Evolutionary conservation across 2,797 vertebrate species (phyloP), one percentile per base, ranked within the genome.

Genomic region (Poeciliopsis paucimaculata): DNA sequence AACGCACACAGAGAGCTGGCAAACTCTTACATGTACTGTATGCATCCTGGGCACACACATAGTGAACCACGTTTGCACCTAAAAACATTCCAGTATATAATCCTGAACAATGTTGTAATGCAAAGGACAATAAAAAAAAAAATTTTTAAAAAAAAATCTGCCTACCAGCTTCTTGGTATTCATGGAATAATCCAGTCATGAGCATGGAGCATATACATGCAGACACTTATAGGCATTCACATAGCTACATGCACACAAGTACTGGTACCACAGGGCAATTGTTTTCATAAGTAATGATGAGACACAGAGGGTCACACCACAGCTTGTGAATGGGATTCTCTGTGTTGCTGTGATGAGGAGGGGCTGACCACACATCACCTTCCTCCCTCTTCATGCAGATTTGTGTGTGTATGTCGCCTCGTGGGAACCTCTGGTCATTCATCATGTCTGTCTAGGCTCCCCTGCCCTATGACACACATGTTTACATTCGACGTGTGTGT

Each of bases 361-460:
- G 91, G 88, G 88, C 73, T 88, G 92, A 92, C 92, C 89, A 92
- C 93, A 94, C 94, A 93, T 91, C 89, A 91, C 90, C 91, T 89
- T 90, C 87, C 88, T 91, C 90, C 91, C 83, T 79, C 82, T 75
- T 77, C 39, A 31, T 75, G 81, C 81, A 75, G n/a, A 86, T 88
- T 91, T 93, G 91, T 91, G 72, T 93, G 89, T 41, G 82, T 79
- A 92, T 80, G 92, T 87, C 45, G 84, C 93, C 93, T 94, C 91
- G 87, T 93, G 93, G 93, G 94, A 94, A 92, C 92, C 77, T 84
- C 26, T 51, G 87, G 88, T 92, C 93, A 95, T 95, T 95, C 92
- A 95, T 95, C 95, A 95, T 94, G 86, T 92, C 93, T 95, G 94
- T 94, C 95, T 94, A 72, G 93, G 90, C 93, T 92, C 86, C 86